Base-by-base conservation (phyloP, 2,113 vertebrate genomes). In the Pheucticus melanocephalus region DNA sequence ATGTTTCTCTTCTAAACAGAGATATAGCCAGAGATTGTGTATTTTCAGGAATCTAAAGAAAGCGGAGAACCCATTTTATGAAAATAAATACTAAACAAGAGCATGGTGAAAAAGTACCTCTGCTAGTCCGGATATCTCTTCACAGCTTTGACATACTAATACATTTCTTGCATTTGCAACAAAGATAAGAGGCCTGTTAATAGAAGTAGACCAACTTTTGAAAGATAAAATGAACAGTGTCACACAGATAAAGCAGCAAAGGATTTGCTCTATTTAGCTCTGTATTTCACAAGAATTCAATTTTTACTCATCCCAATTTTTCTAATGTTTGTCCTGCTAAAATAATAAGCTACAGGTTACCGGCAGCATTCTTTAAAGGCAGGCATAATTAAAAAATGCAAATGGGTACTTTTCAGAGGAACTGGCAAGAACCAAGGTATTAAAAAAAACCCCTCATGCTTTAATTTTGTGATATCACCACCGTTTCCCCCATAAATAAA, bases 281-380 rank as follows among this genome's bases (percentile, higher is more conserved):
- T 28, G 6, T 37, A 83, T 54, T 93, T 92, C 72, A 91, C 25
- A 45, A 94, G 25, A 60, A 94, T 80, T 90, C n/a, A 63, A 53
- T 82, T 94, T 93, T 87, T 89, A 95, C 42, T 37, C 24, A 75
- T 65, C 56, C 27, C 31, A 86, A 76, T 84, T 93, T 93, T 94
- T 93, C 39, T 95, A 92, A 73, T 68, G 44, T 25, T 94, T 96
- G 69, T 82, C 68, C 89, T 88, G 68, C 15, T 86, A 85, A 95
- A 96, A 51, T 19, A 85, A 33, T 87, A 94, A 96, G 61, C 48
- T 51, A 45, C 30, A 12, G 11, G 47, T 85, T 92, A 73, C 59
- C 72, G 28, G 48, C 12, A 72, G 42, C 53, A 54, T 54, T 54
- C 30, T 54, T 85, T 92, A 73, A 59, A 75, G 28, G 45, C 8